Evolutionary conservation across 2,797 vertebrate genomes (phyloP).

Genomic region (Enteromius argenteus): DNA sequence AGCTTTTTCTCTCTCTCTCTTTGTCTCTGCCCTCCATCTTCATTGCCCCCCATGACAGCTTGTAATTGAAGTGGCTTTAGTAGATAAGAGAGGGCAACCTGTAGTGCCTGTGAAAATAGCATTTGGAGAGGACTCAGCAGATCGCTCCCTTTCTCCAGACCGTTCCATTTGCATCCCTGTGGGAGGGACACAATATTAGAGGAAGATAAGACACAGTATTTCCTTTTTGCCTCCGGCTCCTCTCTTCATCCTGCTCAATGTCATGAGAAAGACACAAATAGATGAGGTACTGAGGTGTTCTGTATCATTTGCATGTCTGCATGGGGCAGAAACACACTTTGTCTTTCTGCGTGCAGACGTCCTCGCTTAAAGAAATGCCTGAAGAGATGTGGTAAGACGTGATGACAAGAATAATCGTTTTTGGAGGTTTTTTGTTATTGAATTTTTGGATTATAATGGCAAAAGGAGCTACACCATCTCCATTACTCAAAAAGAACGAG

Average conservation of each 20-base stretch:
- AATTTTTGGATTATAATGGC: neutral
- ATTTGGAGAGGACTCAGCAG: constrained; percentile 46
- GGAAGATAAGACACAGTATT: neutral
- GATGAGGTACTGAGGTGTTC: constrained; percentile 3
- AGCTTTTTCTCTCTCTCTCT: neutral
- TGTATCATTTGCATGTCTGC: constrained; percentile 37
- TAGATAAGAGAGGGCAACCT: constrained; percentile 64
- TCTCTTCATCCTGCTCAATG: constrained; percentile 32
- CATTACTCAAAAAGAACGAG: neutral
- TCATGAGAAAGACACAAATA: constrained; percentile 16
- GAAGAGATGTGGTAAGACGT: neutral
- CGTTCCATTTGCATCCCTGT: constrained; percentile 46
- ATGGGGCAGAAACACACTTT: neutral
- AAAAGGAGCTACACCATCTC: neutral
- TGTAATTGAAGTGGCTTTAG: constrained; percentile 60
- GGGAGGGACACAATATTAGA: constrained; percentile 17
- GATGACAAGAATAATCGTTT: neutral
- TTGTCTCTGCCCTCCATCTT: constrained; percentile 38
- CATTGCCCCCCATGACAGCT: constrained; percentile 46
- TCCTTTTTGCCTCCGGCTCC: neutral
- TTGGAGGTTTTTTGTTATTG: neutral
- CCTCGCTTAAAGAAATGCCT: constrained; percentile 5
- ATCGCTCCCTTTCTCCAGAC: constrained; percentile 42
- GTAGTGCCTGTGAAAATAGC: constrained; percentile 58
- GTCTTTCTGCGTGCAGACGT: neutral